Evolutionary conservation across 1,140 invertebrate genomes (phyloP).

Genomic region (Musca vetustissima): DNA sequence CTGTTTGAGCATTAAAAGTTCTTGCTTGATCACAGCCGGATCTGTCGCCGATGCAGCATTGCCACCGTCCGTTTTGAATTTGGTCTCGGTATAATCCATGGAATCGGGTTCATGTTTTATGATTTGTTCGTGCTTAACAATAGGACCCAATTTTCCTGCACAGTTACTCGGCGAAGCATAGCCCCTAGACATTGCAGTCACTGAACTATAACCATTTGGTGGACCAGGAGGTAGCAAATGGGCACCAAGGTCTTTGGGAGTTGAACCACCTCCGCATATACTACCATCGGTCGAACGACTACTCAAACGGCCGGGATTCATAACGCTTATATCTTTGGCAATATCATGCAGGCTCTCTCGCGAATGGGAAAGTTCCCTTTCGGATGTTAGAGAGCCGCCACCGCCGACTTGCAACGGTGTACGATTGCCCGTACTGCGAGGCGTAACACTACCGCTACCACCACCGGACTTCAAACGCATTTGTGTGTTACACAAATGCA

Average conservation of each 20-base stretch:
- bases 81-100: slow-evolving; percentile 32
- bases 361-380: slow-evolving; percentile 32
- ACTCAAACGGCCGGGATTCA: slow-evolving; percentile 39
- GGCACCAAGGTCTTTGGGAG: slow-evolving; percentile 29
- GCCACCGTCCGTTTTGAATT: slow-evolving; percentile 27
- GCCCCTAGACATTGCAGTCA: neutral
- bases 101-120: slow-evolving; percentile 50
- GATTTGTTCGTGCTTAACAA: slow-evolving; percentile 43
- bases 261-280: slow-evolving; percentile 31
- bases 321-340: slow-evolving; percentile 21
- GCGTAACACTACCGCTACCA: slow-evolving; percentile 24
- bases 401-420: slow-evolving; percentile 2
- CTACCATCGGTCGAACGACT: slow-evolving; percentile 36
- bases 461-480: slow-evolving; percentile 10
- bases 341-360: slow-evolving; percentile 30
- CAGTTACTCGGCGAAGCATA: neutral
- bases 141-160: slow-evolving; percentile 18
- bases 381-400: slow-evolving; percentile 15
- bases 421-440: slow-evolving; percentile 18
- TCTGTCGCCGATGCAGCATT: slow-evolving; percentile 3
- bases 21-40: slow-evolving; percentile 15
- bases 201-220: slow-evolving; percentile 40
- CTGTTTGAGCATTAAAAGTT: slow-evolving; percentile 26
- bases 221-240: slow-evolving; percentile 26
- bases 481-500: slow-evolving; percentile 23